Evolutionary conservation across 2,888 invertebrate genomes (phyloP).

Genomic region (Hermaeophaga mercurialis): DNA sequence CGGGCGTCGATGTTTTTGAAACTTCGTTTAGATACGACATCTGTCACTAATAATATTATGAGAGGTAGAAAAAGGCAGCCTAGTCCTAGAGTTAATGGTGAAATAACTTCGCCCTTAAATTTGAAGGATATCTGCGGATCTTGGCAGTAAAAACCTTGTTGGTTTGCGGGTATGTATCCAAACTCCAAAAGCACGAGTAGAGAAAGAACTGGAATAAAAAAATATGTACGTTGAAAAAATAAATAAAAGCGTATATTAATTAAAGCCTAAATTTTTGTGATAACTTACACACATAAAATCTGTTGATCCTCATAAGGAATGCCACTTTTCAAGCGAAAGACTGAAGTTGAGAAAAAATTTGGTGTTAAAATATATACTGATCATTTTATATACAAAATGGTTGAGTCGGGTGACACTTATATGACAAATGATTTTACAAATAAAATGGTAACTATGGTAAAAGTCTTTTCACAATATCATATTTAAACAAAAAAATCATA

Average conservation of each 20-base stretch:
- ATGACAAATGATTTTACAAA: constrained; percentile 11
- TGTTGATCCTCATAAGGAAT: constrained; percentile 39
- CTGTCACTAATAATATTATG: constrained; percentile 55
- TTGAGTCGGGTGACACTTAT: constrained; percentile 1
- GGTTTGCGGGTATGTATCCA: constrained; percentile 66
- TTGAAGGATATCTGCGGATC: constrained; percentile 72
- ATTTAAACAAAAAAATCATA: too few species aligned
- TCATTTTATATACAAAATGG: background rate
- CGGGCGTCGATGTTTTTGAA: constrained; percentile 55
- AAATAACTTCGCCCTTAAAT: constrained; percentile 72
- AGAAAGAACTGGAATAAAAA: constrained; percentile 63
- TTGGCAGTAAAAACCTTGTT: constrained; percentile 72
- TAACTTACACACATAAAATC: constrained; percentile 42
- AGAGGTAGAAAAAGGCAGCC: constrained; percentile 60
- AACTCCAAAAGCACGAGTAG: constrained; percentile 67
- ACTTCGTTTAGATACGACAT: constrained; percentile 53
- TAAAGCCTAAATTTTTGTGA: constrained; percentile 13
- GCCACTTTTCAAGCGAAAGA: constrained; percentile 20
- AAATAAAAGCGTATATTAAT: background rate
- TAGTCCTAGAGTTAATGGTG: constrained; percentile 61
- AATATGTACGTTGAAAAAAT: background rate
- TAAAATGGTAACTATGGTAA: too few species aligned
- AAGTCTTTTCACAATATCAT: too few species aligned
- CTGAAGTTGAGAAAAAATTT: constrained; percentile 28
- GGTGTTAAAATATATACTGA: constrained; percentile 17